phyloP scores from a whole-genome alignment of 2,113 vertebrate genomes.

The Genyomyrus donnyi region DNA sequence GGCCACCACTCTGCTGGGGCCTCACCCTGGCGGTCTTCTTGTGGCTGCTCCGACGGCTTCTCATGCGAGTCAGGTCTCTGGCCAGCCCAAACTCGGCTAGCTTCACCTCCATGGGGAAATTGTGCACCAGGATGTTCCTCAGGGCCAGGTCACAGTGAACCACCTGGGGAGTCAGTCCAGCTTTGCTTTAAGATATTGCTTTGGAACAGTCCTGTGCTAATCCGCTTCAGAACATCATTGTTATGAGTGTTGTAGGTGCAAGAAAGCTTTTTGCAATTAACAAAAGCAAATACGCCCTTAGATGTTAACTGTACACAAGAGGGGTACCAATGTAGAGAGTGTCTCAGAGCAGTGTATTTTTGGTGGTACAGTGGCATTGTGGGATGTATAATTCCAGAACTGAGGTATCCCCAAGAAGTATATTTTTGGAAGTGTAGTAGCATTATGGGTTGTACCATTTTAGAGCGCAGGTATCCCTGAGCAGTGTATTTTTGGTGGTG shows the following conservation, averaged over 20 bases:
- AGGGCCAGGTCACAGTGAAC: conserved; percentile 58
- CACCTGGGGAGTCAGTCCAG: conserved; percentile 38
- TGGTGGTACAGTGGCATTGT: neutral
- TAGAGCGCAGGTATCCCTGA: neutral
- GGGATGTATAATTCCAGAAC: conserved; percentile 52
- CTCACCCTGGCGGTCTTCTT: conserved; percentile 38
- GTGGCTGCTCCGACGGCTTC: conserved; percentile 40
- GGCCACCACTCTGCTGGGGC: neutral
- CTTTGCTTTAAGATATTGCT: neutral
- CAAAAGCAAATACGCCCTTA: neutral
- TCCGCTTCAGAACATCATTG: neutral
- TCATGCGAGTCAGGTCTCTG: conserved; percentile 38
- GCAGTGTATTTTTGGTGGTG: neutral
- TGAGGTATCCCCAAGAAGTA: conserved; percentile 35
- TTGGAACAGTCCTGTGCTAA: neutral
- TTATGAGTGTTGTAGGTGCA: neutral
- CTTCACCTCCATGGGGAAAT: conserved; percentile 58
- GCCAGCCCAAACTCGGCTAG: conserved; percentile 56
- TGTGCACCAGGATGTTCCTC: conserved; percentile 56
- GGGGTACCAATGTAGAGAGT: neutral
- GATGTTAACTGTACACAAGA: neutral
- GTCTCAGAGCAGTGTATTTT: neutral
- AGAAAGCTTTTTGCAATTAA: neutral
- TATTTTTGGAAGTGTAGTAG: neutral
- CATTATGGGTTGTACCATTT: neutral